Percentiles rank a stretch among this genome's conserved stretches.
Conservation (phyloP, 2,113 vertebrate species). For the Phyllostomus hastatus region DNA sequence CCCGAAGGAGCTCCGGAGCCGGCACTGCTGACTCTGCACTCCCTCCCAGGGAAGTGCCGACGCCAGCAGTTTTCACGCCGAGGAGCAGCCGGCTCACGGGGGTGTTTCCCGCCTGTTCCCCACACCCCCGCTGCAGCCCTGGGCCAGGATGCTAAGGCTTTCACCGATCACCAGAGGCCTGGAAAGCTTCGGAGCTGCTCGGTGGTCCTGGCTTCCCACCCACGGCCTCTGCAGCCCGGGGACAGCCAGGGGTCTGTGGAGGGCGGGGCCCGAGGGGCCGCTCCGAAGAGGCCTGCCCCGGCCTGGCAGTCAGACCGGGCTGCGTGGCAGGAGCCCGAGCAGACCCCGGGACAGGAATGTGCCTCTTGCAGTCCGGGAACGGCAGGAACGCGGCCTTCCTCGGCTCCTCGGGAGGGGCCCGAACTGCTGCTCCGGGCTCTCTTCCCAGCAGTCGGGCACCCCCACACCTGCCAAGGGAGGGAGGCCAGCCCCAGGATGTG, state of each 20-base stretch:
- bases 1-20: neutral
- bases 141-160: constrained; percentile 49
- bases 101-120: constrained; percentile 29
- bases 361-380: constrained; percentile 58
- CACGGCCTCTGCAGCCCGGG: constrained; percentile 29
- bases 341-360: constrained; percentile 61
- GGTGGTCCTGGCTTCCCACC: constrained; percentile 62
- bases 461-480: neutral
- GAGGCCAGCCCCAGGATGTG: neutral
- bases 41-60: constrained; percentile 31
- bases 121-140: constrained; percentile 59
- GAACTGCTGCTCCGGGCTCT: neutral
- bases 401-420: neutral
- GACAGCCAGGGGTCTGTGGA: neutral
- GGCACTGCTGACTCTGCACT: constrained; percentile 25
- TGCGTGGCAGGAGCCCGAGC: constrained; percentile 32
- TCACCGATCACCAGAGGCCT: constrained; percentile 22
- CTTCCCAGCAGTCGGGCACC: neutral
- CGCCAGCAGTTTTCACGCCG: neutral
- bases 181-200: constrained; percentile 50
- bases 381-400: constrained; percentile 57
- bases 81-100: neutral
- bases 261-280: neutral
- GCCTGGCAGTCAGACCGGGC: constrained; percentile 27
- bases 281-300: neutral